Evolutionary conservation across 2,888 invertebrate genomes (phyloP).

Genomic region (Drosophila meridiana): DNA sequence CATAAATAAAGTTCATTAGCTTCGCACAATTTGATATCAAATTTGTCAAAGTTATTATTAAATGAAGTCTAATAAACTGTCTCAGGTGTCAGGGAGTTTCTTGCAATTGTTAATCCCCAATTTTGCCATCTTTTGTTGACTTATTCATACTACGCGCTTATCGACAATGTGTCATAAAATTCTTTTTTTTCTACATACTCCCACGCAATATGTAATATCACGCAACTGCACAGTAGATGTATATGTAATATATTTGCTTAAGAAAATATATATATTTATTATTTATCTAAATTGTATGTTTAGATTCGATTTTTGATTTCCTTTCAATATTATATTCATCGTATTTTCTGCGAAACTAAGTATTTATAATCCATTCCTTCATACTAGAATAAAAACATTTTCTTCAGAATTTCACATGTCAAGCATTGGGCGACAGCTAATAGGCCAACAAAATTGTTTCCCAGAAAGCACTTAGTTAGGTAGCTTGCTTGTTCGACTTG

Average conservation of each 20-base stretch:
- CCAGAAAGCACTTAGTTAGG: conserved; percentile 23
- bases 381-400: conserved; percentile 42
- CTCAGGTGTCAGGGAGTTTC: background rate
- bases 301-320: background rate
- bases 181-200: conserved; percentile 14
- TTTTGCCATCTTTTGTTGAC: conserved; percentile 13
- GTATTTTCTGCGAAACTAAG: conserved; percentile 27
- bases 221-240: background rate
- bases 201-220: background rate
- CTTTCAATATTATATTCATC: conserved; percentile 26
- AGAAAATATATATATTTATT: background rate
- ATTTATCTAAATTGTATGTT: background rate
- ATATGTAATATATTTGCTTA: background rate
- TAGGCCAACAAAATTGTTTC: conserved; percentile 31
- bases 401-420: conserved; percentile 39
- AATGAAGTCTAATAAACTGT: background rate
- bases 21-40: conserved; percentile 9
- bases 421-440: conserved; percentile 19
- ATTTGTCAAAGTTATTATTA: conserved; percentile 17
- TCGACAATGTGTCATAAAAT: conserved; percentile 20
- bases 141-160: conserved; percentile 1
- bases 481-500: background rate
- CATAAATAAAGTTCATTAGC: conserved; percentile 42
- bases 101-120: background rate
- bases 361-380: conserved; percentile 15